Evolutionary conservation across 2,113 vertebrate genomes (phyloP).

Genomic region (Dromiciops gliroides): DNA sequence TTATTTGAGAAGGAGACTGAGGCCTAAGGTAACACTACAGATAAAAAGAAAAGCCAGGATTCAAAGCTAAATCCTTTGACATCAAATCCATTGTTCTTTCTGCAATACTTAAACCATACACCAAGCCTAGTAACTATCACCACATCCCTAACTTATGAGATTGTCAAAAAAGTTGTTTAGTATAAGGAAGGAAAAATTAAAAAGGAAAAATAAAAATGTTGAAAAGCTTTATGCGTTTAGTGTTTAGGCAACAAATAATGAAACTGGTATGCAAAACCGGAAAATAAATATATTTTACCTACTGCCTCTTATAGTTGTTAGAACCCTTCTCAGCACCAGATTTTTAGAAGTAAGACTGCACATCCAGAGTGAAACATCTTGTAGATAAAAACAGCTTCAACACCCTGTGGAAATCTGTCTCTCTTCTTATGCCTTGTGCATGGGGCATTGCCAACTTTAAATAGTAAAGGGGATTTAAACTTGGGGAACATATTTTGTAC

Average conservation of each 20-base stretch:
- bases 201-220: background rate
- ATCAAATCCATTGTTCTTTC: background rate
- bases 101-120: background rate
- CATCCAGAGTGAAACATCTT: background rate
- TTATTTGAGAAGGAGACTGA: background rate
- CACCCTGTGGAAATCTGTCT: background rate
- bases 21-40: background rate
- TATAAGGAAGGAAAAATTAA: background rate
- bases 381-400: background rate
- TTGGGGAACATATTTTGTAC: conserved; percentile 1
- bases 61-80: background rate
- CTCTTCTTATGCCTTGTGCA: background rate
- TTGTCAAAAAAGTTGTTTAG: background rate
- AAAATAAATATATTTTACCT: background rate
- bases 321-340: background rate
- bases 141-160: background rate
- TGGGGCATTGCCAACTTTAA: background rate
- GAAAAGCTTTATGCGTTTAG: background rate
- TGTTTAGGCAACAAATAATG: conserved; percentile 4
- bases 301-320: background rate
- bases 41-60: background rate
- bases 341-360: background rate
- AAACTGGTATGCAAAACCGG: background rate
- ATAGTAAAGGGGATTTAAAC: background rate
- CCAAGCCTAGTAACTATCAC: background rate